These are phyloP conservation scores for Heterodera filipjevi DNA, from an alignment of 2,888 invertebrate genomes.

Conservation along the genomic window DNA sequence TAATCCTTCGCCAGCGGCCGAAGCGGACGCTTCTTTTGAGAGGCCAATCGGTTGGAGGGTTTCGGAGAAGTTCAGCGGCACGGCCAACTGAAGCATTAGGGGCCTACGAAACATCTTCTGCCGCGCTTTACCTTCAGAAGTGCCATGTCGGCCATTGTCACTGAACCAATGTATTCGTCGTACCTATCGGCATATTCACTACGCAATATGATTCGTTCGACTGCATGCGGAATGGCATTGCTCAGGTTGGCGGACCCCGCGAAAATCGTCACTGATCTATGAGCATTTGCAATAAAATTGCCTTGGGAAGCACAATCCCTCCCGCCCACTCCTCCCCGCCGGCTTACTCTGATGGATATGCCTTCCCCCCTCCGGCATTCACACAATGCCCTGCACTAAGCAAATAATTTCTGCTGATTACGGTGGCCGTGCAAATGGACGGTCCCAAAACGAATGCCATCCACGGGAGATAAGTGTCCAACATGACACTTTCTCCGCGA, in stretches of 20 bases:
- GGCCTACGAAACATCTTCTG: neutral
- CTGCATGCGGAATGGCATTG: conserved; percentile 6
- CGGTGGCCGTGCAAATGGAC: conserved; percentile 24
- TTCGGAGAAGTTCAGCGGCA: conserved; percentile 24
- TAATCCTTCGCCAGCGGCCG: neutral
- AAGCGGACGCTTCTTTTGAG: conserved; percentile 6
- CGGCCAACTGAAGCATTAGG: neutral
- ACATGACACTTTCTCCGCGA: conserved; percentile 11
- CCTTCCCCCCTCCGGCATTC: conserved; percentile 22
- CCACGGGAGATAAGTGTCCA: conserved; percentile 22
- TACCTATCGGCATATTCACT: conserved; percentile 23
- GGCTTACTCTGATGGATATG: conserved; percentile 14
- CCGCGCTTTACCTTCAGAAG: conserved; percentile 19
- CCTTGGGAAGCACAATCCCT: neutral
- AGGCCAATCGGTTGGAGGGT: conserved; percentile 25
- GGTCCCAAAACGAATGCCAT: conserved; percentile 28
- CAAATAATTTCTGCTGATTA: conserved; percentile 9
- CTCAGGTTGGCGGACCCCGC: conserved; percentile 24
- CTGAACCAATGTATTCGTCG: conserved; percentile 27
- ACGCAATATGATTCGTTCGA: conserved; percentile 17
- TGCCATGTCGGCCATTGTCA: conserved; percentile 25
- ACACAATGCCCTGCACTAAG: conserved; percentile 30
- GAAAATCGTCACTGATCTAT: conserved; percentile 14
- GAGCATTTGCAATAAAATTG: neutral
- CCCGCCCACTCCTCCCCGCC: neutral